Evolutionary conservation across 2,113 vertebrate genomes (phyloP), one percentile per base, ranked within the genome.

Genomic region (Spea multiplicata): DNA sequence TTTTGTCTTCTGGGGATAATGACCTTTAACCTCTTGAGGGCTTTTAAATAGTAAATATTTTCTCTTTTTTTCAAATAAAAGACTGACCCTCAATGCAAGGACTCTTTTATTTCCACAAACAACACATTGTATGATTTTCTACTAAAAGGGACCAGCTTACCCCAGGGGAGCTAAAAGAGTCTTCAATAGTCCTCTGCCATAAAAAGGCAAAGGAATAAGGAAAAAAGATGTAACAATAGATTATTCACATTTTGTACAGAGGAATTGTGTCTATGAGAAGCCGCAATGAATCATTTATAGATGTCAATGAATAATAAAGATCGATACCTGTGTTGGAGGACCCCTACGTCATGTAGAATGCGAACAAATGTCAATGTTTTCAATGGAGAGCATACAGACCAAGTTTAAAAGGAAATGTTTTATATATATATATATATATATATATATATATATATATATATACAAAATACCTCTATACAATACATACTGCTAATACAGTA

Each of bases 81-180:
- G 47, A 44, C n/a, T 67, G 53, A 69, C 70, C 45, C 47, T 83
- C 61, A 76, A 14, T 73, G 47, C 72, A 50, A 72, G 66, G 16
- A 47, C 46, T 50, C 70, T 81, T 83, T 83, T 75, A 64, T 62
- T 66, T 50, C 30, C 69, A 52, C 65, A 47, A 50, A 71, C 80
- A 81, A 67, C 10, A 74, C 75, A 49, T 67, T 75, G 73, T 81
- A 73, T 65, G 52, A 53, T 73, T 68, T 80, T 74, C 13, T 71
- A 8, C 55, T 44, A 69, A 49, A 73, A 67, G 17, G 44, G 46
- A 46, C 65, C 52, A 66, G 16, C 8, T 74, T 66, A 73, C 66
- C 76, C 70, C 66, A 80, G 80, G 73, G 52, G 70, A 76, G 75
- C 75, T 75, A 17, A 55, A 55, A 57, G 57, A 30, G 66, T 66